Evolutionary conservation across 2,888 invertebrate genomes (phyloP), one percentile per base, ranked within the genome.

Genomic region (Esperia sulphurella): DNA sequence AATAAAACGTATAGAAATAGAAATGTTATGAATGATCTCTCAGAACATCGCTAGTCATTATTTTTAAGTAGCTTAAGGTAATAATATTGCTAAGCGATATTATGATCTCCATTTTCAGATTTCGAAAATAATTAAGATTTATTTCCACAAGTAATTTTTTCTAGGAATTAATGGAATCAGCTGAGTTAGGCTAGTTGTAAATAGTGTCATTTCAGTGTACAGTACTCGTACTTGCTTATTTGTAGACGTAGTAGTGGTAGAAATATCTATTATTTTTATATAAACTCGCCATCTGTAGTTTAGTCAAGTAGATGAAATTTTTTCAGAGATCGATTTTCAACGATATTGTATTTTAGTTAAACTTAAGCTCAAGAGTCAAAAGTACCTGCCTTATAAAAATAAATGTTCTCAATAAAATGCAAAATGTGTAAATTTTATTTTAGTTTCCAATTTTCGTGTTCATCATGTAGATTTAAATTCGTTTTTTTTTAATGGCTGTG

Each of bases 41-140:
- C 71, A 60, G 61, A 58, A 50, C 54, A 57, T 61, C 61, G 63
- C 70, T 78, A 72, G 72, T 73, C 57, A 50, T 68, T 64, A 71
- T 54, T 62, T 48, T 52, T 57, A 45, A 38, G 28, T 46, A 54
- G 49, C n/a, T 8, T 75, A 77, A 69, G 65, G 52, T 65, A 67
- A 75, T 65, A 67, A 75, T 84, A 86, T 85, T 86, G 86, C 85
- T 73, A 87, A 87, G 87, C 87, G 83, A 87, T 86, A 86, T 81
- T 84, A 83, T 86, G 84, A 85, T 86, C 74, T 75, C 71, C 64
- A 67, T 66, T 65, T 69, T 73, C 67, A 60, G 57, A 57, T 46
- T 44, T 52, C 29, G 43, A 49, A 48, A 49, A 51, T 50, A 50
- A 39, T 47, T 46, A 46, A 48, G 12, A 51, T 50, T 42, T 48